Conservation (phyloP, 2,888 invertebrate species). For the Odontothrips loti region DNA sequence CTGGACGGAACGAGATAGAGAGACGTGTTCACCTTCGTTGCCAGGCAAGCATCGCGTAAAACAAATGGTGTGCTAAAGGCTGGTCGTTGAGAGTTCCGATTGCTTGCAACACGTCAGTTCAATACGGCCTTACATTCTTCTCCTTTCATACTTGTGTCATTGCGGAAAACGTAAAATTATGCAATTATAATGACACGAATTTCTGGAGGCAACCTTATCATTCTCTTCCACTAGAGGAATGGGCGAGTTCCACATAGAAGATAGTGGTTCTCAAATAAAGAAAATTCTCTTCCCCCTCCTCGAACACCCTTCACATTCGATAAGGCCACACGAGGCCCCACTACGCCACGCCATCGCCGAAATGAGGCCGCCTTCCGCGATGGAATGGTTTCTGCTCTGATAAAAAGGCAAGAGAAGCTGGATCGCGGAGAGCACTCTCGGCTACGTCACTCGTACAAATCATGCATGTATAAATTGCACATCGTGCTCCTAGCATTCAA, state of each 20-base stretch:
- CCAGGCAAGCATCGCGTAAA: not conserved
- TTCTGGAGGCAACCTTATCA: too few species aligned
- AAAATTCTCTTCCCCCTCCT: not conserved
- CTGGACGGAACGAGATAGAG: not conserved
- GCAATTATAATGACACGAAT: not conserved
- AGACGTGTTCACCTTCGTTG: slow-evolving; percentile 5
- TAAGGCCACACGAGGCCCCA: not conserved
- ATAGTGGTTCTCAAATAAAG: not conserved
- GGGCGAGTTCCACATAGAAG: too few species aligned
- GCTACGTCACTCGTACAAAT: not conserved
- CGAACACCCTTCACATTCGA: not conserved
- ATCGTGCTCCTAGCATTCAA: not conserved
- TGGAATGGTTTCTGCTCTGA: slow-evolving; percentile 24
- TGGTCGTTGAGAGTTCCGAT: too few species aligned
- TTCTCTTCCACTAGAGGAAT: too few species aligned
- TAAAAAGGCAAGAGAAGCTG: not conserved
- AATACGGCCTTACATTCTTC: too few species aligned
- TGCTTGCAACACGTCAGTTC: too few species aligned
- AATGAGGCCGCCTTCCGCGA: slow-evolving; percentile 21
- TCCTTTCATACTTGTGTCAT: not conserved
- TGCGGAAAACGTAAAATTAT: not conserved
- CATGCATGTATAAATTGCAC: not conserved
- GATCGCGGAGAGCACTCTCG: not conserved
- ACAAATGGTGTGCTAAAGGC: not conserved
- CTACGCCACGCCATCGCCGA: not conserved